These are phyloP conservation scores for Drosophila sturtevanti DNA, from an alignment of 1,140 invertebrate species.

Conservation along the genomic window DNA sequence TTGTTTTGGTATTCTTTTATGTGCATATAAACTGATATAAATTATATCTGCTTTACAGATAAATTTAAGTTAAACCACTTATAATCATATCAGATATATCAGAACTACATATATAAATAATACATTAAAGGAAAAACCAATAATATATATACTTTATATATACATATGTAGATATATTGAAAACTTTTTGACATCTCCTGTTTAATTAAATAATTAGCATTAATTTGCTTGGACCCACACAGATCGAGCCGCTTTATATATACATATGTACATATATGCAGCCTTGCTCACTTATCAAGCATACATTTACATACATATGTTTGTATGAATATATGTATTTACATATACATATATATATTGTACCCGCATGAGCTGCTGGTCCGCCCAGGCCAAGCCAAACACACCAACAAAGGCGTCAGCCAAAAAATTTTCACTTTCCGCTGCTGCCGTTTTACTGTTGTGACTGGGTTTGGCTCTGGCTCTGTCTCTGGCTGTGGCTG, in stretches of 20 bases:
- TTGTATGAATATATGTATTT: neutral
- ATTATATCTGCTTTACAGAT: too few species aligned
- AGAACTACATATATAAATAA: too few species aligned
- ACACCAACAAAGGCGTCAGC: conserved; percentile 44
- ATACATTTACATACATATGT: conserved; percentile 9
- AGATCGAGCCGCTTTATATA: conserved; percentile 11
- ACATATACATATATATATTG: conserved; percentile 33
- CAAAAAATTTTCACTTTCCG: conserved; percentile 58
- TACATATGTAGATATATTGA: neutral
- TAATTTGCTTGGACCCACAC: conserved; percentile 46
- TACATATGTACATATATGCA: conserved; percentile 1
- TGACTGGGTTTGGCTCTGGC: conserved; percentile 28
- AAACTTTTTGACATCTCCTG: conserved; percentile 13
- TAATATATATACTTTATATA: too few species aligned
- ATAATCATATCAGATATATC: too few species aligned
- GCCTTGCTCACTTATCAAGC: conserved; percentile 4
- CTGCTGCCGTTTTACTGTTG: conserved; percentile 23
- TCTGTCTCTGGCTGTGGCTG: conserved; percentile 11
- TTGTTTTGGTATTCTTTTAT: too few species aligned
- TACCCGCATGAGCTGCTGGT: conserved; percentile 33
- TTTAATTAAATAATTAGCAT: conserved; percentile 67
- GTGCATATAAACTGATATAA: too few species aligned
- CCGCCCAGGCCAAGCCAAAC: conserved; percentile 34
- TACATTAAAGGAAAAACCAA: neutral
- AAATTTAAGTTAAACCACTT: too few species aligned